Base-by-base conservation (phyloP, 2,888 invertebrate genomes). In the Dryocosmus kuriphilus region DNA sequence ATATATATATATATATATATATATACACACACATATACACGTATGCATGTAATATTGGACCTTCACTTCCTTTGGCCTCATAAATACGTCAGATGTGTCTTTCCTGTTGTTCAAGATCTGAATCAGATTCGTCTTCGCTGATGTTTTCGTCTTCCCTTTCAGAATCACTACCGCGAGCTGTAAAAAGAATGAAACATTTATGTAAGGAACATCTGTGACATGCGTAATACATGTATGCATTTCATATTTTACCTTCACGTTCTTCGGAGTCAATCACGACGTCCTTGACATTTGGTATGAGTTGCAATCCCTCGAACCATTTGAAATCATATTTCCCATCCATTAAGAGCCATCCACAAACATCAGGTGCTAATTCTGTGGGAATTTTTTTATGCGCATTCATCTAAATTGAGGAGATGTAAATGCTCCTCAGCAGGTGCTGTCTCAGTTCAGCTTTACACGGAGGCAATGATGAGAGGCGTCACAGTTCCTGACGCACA, bases 251-350 rank as follows among this genome's bases (percentile, higher is more conserved):
- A n/a, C n/a, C n/a, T n/a, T n/a, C n/a, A n/a, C n/a, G n/a, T n/a
- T 62, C 62, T 35, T 35, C 62, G n/a, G 30, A 2, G 32, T 62
- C n/a, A 19, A 62, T 62, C 19, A 62, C 46, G 38, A 76, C 60
- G 30, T 82, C 81, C 32, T 77, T 62, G 5, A 82, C 79, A 57
- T 67, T 74, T 65, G 22, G 14, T 74, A 85, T 85, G 51, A 87
- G 75, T 79, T 85, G 85, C 79, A 46, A 11, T 63, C 83, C 84
- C 38, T 85, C 83, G 65, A 85, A 86, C 85, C 86, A 86, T 79
- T 83, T 81, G 77, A 85, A 86, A 11, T 83, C 65, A 63, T 79
- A 85, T 67, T 77, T 77, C n/a, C n/a, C 32, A 19, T 76, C 81
- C 27, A 79, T 74, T 32, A 81, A 65, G 35, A 75, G 71, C 86